Base-by-base conservation (phyloP, 2,888 invertebrate species). In the Silvanus unidentatus region DNA sequence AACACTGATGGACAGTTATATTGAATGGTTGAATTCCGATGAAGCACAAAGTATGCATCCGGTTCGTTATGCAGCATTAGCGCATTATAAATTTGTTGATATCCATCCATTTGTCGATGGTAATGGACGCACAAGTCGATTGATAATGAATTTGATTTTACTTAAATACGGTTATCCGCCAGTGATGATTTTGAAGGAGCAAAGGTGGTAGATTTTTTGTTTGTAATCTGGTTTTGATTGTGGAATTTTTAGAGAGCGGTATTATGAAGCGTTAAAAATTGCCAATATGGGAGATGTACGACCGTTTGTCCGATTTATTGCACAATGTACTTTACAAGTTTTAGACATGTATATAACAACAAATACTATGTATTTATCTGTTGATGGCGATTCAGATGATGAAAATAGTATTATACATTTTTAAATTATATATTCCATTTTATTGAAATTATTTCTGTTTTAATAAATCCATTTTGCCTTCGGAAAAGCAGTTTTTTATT, bases 61-160 rank as follows among this genome's bases (percentile, higher is more conserved):
- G 22, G 62, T 49, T 57, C 90, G 93, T 69, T 88, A 89, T 66
- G 96, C 97, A 40, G 97, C 98, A 0, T 73, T 97, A 42, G 96
- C 95, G 0, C 98, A 98, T 74, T 98, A 97, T 73, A 95, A 95
- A 73, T 71, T 98, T 36, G 98, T 98, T 0, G 89, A 90, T 66
- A 95, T 98, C 56, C 98, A 98, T 75, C 98, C 98, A 0, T 98
- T 98, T 73, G 80, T 87, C 2, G 97, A 98, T 71, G 97, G 98
- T 39, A 98, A 98, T 65, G 98, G 97, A 0, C 80, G 98, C 63
- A 97, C 97, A 0, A 93, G 95, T 10, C 79, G 98, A 16, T 77
- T 98, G 15, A 78, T 98, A 1, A 97, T 98, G 96, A 98, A 98
- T 73, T 80, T 95, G 57, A 82, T 98, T 51, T 78, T 98, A 27